phyloP scores from a whole-genome alignment of 2,888 invertebrate genomes.

The Amblyteles armatorius region DNA sequence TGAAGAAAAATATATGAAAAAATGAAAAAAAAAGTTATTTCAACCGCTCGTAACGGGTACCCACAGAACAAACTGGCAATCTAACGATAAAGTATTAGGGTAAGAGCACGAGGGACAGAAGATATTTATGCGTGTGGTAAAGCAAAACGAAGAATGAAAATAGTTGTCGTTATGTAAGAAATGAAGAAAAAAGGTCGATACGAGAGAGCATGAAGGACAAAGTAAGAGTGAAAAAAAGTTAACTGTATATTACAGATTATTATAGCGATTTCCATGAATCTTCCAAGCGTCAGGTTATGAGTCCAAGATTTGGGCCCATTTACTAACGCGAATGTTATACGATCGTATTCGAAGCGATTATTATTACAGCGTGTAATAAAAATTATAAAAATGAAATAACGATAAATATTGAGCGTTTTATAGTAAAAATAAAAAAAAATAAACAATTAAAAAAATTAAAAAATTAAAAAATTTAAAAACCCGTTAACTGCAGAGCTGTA shows the following conservation, averaged over 20 bases:
- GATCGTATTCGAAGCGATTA: constrained; percentile 37
- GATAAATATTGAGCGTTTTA: constrained; percentile 24
- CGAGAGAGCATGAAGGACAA: constrained; percentile 14
- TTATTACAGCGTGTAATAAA: constrained; percentile 19
- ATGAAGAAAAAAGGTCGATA: constrained; percentile 14
- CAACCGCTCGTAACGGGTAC: not conserved
- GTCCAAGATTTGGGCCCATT: constrained; percentile 34
- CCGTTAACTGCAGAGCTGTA: constrained; percentile 20
- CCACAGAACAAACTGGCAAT: not conserved
- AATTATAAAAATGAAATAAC: constrained; percentile 28
- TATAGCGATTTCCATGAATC: constrained; percentile 44
- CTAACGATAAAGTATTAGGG: not conserved
- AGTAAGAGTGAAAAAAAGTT: constrained; percentile 28
- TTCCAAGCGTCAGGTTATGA: constrained; percentile 38
- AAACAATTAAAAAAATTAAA: constrained; percentile 11
- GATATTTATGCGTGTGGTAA: not conserved
- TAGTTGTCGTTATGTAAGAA: constrained; percentile 34
- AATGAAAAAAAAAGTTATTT: not conserved
- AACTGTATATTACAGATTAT: constrained; percentile 45
- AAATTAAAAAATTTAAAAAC: not conserved
- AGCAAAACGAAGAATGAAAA: constrained; percentile 42
- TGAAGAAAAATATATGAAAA: not conserved
- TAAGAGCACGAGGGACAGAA: not conserved
- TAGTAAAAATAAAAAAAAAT: constrained; percentile 1
- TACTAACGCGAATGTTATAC: constrained; percentile 45